phyloP scores from a whole-genome alignment of 2,888 invertebrate genomes.

The Drosophila cognata region DNA sequence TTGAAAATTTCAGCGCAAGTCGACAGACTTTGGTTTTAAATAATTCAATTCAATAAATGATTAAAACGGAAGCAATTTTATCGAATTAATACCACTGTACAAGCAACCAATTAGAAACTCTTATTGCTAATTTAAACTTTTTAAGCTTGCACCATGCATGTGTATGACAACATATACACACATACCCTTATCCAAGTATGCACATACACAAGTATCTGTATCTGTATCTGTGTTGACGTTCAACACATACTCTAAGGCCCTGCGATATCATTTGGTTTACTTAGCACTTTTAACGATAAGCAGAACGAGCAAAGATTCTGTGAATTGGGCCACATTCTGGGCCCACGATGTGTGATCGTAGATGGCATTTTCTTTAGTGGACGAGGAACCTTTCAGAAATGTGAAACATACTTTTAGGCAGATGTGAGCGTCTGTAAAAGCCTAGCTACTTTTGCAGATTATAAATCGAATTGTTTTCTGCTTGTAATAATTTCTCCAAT shows the following conservation, averaged over 20 bases:
- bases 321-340: slow-evolving; percentile 62
- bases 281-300: slow-evolving; percentile 69
- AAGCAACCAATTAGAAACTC: neutral
- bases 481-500: neutral
- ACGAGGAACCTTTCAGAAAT: slow-evolving; percentile 8
- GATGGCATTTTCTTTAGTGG: neutral
- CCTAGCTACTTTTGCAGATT: neutral
- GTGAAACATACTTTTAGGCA: slow-evolving; percentile 69
- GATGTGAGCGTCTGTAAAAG: neutral
- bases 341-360: slow-evolving; percentile 29
- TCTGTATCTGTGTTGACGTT: slow-evolving; percentile 23
- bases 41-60: neutral
- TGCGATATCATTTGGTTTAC: slow-evolving; percentile 55
- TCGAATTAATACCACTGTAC: slow-evolving; percentile 8
- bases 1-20: neutral
- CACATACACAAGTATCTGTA: slow-evolving; percentile 10
- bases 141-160: slow-evolving; percentile 43
- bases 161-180: slow-evolving; percentile 1
- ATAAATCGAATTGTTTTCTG: neutral
- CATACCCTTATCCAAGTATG: neutral
- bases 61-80: neutral
- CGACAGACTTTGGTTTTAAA: neutral
- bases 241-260: neutral
- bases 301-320: slow-evolving; percentile 47
- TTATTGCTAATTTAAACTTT: slow-evolving; percentile 49